A percentile compares a stretch with the other conserved stretches of the same genome.
Conservation (phyloP, 1,140 invertebrate genomes). For the Idris sp. region DNA sequence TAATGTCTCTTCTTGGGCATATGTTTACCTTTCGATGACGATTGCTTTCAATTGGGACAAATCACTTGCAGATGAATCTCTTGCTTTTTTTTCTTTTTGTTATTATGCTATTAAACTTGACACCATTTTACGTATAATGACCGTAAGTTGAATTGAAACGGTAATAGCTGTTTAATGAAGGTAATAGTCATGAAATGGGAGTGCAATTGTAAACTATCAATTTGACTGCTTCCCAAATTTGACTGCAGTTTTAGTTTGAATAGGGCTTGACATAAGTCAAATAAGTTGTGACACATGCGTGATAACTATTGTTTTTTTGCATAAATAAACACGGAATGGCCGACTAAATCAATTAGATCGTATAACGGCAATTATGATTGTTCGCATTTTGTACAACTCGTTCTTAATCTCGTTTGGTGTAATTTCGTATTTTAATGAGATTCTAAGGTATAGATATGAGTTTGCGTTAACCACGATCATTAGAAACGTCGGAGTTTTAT, state of each 20-base stretch:
- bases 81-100: constrained; percentile 15
- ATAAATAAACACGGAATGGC: constrained; percentile 21
- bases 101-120: constrained; percentile 1
- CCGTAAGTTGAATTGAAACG: neutral
- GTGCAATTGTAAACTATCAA: no score
- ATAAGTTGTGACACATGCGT: constrained; percentile 11
- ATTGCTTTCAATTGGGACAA: no score
- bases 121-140: constrained; percentile 14
- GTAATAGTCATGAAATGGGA: no score
- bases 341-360: constrained; percentile 11
- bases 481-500: constrained; percentile 17
- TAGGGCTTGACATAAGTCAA: constrained; percentile 16
- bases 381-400: constrained; percentile 19
- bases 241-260: constrained; percentile 1
- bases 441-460: constrained; percentile 16
- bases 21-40: constrained; percentile 18
- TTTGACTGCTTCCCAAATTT: no score
- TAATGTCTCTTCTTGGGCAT: constrained; percentile 11
- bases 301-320: constrained; percentile 8
- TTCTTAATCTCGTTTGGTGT: constrained; percentile 38
- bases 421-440: constrained; percentile 50
- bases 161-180: constrained; percentile 23
- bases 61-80: no score
- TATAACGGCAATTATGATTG: constrained; percentile 24
- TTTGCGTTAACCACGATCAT: constrained; percentile 31